Evolutionary conservation across 2,797 vertebrate genomes (phyloP), one percentile per base, ranked within the genome.

Genomic region (Tamandua tetradactyla): DNA sequence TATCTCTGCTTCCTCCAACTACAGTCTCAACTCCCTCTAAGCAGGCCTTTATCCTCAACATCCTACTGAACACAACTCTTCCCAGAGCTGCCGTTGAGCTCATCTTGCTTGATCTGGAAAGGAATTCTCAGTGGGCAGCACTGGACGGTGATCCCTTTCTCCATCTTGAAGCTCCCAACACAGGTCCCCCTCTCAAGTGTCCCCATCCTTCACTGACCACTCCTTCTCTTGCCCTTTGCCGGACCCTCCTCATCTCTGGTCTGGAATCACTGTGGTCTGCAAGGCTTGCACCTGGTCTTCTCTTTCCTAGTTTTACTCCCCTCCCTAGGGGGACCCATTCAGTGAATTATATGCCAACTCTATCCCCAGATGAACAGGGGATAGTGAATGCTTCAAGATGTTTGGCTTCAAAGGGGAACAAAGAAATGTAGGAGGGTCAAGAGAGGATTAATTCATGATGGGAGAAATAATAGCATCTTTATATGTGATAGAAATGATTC

Each of bases 81-180:
- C 11, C 47, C 30, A 7, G 17, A 22, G 66, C 0, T 0, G 1
- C 32, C 0, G 0, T 37, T 5, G 23, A 35, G 32, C 2, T 75
- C 68, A 25, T 0, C 32, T 18, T 13, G 4, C 64, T 44, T 25
- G 14, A 32, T 1, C 25, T 79, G 25, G 11, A 1, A 10, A 25
- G 1, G 1, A 25, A 5, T 8, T 35, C 3, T 44, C 30, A 6
- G 75, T 3, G 52, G 42, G 25, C 12, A 0, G 37, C 37, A 0
- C 20, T 4, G 12, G 47, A 40, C 1, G 4, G 47, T 0, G 30
- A 2, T 3, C 11, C 40, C 14, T 75, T 49, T 66, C 14, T 42
- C 47, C 82, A n/a, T 7, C n/a, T 3, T 30, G 55, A 52, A 59
- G 18, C 5, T 4, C 74, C 30, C 42, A 5, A 25, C 8, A 57